Percentiles rank a stretch among this genome's conserved stretches.
phyloP scores from a whole-genome alignment of 2,888 invertebrate genomes.

The Tenthredo amoena region DNA sequence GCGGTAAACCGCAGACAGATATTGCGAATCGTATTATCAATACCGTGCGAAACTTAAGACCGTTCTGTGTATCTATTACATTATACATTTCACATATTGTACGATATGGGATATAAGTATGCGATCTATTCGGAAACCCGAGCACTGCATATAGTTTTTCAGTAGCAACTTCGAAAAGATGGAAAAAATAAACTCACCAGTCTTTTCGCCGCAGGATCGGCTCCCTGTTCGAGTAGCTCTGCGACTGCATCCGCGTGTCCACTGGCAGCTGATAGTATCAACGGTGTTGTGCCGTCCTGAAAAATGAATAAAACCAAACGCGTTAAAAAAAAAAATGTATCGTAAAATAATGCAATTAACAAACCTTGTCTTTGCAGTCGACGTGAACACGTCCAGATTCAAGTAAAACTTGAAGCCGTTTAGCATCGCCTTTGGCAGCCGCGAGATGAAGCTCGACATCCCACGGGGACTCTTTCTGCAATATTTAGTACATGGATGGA shows the following conservation, averaged over 20 bases:
- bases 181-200: conserved; percentile 80
- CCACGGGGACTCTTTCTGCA: conserved; percentile 94
- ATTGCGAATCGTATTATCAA: not conserved
- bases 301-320: conserved; percentile 35
- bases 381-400: conserved; percentile 97
- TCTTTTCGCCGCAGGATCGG: conserved; percentile 91
- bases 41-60: conserved; percentile 11
- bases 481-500: not conserved
- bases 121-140: not conserved
- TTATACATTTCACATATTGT: not conserved
- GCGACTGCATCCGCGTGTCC: conserved; percentile 93
- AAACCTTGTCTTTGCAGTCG: conserved; percentile 95
- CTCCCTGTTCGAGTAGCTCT: conserved; percentile 94
- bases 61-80: conserved; percentile 19
- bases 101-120: not conserved
- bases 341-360: not conserved
- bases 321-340: too few relatives aligned
- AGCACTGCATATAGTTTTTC: conserved; percentile 15
- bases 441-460: conserved; percentile 96
- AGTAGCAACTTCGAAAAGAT: not conserved
- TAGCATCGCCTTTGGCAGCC: conserved; percentile 91
- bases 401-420: conserved; percentile 87
- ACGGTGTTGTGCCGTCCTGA: conserved; percentile 96
- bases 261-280: conserved; percentile 94
- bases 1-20: conserved; percentile 7